A percentile compares a stretch with the other conserved stretches of the same genome.
Evolutionary conservation across 2,113 vertebrate genomes (phyloP).

Genomic region (Nothoprocta pentlandii): DNA sequence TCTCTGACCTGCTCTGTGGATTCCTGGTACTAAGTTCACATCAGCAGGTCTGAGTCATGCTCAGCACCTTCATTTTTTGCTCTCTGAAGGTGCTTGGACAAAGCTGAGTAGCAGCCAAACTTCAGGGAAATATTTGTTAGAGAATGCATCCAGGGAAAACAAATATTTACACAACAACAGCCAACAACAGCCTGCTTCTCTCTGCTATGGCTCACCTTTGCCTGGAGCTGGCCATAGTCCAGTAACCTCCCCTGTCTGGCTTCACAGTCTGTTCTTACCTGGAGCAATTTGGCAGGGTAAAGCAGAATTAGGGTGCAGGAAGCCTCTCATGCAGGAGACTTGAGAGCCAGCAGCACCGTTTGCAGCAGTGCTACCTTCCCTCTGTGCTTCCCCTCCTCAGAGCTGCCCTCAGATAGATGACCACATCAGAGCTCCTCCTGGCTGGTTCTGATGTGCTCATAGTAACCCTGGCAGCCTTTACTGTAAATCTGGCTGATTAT

Average conservation of each 20-base stretch:
- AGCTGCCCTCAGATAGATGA: background rate
- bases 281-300: background rate
- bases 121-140: background rate
- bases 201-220: background rate
- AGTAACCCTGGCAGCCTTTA: background rate
- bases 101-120: background rate
- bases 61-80: background rate
- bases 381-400: rapidly evolving
- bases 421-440: rapidly evolving
- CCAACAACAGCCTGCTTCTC: background rate
- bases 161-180: background rate
- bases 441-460: background rate
- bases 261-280: background rate
- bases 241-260: background rate
- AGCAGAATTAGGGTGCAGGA: background rate
- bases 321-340: rapidly evolving
- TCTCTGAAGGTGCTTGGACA: background rate
- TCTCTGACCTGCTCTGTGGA: background rate
- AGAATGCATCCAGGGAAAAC: background rate
- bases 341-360: background rate
- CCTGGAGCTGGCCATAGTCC: background rate
- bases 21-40: background rate
- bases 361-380: background rate
- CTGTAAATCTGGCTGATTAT: background rate
- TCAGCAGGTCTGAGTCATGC: rapidly evolving